Evolutionary conservation across 2,888 invertebrate species (phyloP).

Genomic region (Bombylius discolor): DNA sequence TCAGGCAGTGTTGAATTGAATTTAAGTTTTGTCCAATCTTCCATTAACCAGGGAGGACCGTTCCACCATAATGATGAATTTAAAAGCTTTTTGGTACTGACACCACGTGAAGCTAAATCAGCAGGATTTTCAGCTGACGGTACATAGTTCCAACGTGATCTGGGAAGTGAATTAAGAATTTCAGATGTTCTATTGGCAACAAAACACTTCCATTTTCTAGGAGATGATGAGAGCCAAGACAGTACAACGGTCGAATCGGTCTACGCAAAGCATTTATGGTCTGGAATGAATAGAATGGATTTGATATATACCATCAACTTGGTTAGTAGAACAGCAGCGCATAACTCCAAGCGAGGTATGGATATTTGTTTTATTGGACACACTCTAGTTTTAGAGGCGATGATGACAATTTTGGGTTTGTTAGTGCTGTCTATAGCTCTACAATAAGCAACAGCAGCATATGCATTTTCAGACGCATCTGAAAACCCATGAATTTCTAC

Average conservation of each 20-base stretch:
- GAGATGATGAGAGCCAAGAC: constrained; percentile 15
- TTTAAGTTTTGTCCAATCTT: constrained; percentile 1
- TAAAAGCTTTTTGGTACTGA: constrained; percentile 5
- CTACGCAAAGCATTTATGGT: constrained; percentile 11
- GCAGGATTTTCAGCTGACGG: constrained; percentile 15
- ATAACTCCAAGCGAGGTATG: constrained; percentile 12
- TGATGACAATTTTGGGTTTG: neutral
- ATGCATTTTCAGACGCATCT: neutral
- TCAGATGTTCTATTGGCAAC: constrained; percentile 16
- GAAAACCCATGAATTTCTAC: neutral
- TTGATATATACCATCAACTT: constrained; percentile 1
- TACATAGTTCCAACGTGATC: constrained; percentile 14
- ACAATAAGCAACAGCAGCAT: neutral
- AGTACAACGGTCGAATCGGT: constrained; percentile 14
- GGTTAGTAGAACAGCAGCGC: constrained; percentile 9
- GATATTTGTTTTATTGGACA: constrained; percentile 9
- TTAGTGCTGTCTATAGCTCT: neutral
- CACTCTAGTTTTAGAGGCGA: constrained; percentile 10
- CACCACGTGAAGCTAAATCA: constrained; percentile 16
- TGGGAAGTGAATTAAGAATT: constrained; percentile 9
- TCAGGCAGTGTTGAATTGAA: too few species aligned
- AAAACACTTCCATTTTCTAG: constrained; percentile 18
- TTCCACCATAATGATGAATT: constrained; percentile 11
- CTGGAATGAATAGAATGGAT: neutral
- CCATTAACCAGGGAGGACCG: constrained; percentile 11